Percentiles rank a stretch among this genome's conserved stretches.
Evolutionary conservation across 1,140 invertebrate genomes (phyloP).

Genomic region (Cyphomyrmex costatus): DNA sequence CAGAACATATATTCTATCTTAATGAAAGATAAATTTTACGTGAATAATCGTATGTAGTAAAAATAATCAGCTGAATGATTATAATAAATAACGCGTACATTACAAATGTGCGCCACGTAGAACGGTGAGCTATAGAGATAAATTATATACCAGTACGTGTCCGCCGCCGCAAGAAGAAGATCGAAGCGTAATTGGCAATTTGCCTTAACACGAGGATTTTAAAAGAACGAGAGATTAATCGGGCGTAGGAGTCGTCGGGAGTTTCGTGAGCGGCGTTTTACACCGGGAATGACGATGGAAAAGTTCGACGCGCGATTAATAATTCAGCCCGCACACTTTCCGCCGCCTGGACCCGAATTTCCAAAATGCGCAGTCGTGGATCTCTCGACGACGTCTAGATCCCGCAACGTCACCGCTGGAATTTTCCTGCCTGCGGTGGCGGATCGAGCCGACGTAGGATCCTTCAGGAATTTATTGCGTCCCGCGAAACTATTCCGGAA

Average conservation of each 20-base stretch:
- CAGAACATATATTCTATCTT: background rate
- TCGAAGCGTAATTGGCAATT: conserved; percentile 59
- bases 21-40: background rate
- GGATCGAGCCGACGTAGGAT: conserved; percentile 49
- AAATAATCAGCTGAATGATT: background rate
- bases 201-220: conserved; percentile 43
- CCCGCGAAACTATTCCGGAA: conserved; percentile 59
- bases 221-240: conserved; percentile 54
- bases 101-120: background rate
- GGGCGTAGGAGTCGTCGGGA: background rate
- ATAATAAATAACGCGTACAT: background rate
- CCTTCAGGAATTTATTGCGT: conserved; percentile 63
- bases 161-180: conserved; percentile 7
- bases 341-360: conserved; percentile 41
- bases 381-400: conserved; percentile 41
- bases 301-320: conserved; percentile 60
- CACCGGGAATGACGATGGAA: conserved; percentile 45
- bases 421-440: conserved; percentile 56
- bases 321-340: conserved; percentile 36
- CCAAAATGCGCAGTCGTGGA: conserved; percentile 50
- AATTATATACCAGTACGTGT: conserved; percentile 35
- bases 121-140: background rate
- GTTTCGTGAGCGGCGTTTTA: conserved; percentile 45
- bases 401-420: conserved; percentile 59
- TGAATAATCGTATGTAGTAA: background rate